A percentile compares a stretch with the other conserved stretches of the same genome.
Conservation (phyloP, 2,888 invertebrate genomes). For the Catocala fraxini region DNA sequence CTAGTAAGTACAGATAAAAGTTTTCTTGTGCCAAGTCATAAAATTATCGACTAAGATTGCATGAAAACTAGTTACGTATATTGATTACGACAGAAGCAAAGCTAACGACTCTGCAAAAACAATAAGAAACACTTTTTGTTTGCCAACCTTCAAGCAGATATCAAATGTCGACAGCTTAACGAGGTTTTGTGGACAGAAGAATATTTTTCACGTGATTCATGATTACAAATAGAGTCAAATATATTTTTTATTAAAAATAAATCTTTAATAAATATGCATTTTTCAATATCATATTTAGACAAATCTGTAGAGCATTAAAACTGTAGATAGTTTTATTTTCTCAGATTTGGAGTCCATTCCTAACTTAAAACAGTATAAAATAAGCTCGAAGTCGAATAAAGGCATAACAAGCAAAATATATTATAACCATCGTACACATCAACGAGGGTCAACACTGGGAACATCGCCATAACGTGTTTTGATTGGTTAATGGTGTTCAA, state of each 20-base stretch:
- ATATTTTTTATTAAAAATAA: too few relatives aligned
- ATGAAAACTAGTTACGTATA: slow-evolving; percentile 12
- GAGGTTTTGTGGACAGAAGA: slow-evolving; percentile 12
- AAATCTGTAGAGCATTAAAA: too few relatives aligned
- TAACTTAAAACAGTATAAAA: slow-evolving; percentile 28
- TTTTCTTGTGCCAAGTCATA: slow-evolving; percentile 13
- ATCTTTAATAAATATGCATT: too few relatives aligned
- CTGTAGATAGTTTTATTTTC: slow-evolving; percentile 12
- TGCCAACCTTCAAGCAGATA: slow-evolving; percentile 4
- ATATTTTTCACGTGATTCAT: slow-evolving; percentile 13
- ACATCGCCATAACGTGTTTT: slow-evolving; percentile 50
- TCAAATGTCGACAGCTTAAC: slow-evolving; percentile 10
- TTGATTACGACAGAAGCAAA: slow-evolving; percentile 7
- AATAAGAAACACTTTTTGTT: slow-evolving; percentile 13
- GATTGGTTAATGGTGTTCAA: slow-evolving; percentile 55
- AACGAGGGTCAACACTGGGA: slow-evolving; percentile 43
- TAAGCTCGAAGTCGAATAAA: slow-evolving; percentile 7
- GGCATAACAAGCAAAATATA: slow-evolving; percentile 28
- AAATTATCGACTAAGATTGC: slow-evolving; percentile 23
- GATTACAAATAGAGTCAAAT: slow-evolving; percentile 9
- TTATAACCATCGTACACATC: slow-evolving; percentile 25
- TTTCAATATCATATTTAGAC: too few relatives aligned
- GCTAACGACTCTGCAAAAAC: slow-evolving; percentile 10
- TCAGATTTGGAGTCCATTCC: slow-evolving; percentile 9
- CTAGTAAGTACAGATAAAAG: slow-evolving; percentile 14